phyloP scores from a whole-genome alignment of 37 sponge, comb jelly and placozoan species.

The Cladorhizidae sp. region DNA sequence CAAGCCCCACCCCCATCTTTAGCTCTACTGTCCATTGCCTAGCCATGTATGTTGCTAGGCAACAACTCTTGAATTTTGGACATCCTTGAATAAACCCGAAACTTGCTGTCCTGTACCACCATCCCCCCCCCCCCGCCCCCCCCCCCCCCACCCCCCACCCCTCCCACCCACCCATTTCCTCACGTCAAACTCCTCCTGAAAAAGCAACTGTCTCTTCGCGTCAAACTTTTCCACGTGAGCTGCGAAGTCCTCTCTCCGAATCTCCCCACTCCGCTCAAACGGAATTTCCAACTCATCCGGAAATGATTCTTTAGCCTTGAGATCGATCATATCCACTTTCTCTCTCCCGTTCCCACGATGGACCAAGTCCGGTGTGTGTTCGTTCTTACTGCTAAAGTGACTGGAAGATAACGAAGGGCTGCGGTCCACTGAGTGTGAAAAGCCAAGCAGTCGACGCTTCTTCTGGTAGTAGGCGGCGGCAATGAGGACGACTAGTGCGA shows the following conservation, averaged over 20 bases:
- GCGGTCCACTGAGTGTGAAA: conserved; percentile 1
- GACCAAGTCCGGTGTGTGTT: conserved; percentile 19
- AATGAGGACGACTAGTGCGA: not conserved
- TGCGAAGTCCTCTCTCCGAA: conserved; percentile 26
- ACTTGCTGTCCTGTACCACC: not conserved
- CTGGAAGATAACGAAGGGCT: not conserved
- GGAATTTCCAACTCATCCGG: not conserved
- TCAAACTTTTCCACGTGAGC: conserved; percentile 55
- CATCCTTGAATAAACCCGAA: too few relatives aligned
- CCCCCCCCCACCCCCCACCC: not conserved
- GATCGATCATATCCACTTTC: not conserved
- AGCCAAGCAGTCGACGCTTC: not conserved
- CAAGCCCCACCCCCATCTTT: too few relatives aligned
- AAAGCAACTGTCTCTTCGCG: conserved; percentile 41
- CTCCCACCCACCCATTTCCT: not conserved
- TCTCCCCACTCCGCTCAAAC: conserved; percentile 23
- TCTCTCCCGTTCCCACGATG: conserved; percentile 12
- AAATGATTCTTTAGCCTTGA: not conserved
- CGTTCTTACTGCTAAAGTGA: not conserved
- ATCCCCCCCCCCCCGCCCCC: not conserved
- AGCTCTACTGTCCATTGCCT: not conserved
- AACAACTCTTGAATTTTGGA: too few relatives aligned
- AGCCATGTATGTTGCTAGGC: too few relatives aligned
- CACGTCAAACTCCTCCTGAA: conserved; percentile 58
- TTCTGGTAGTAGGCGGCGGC: not conserved